A percentile compares a stretch with the other conserved stretches of the same genome.
Evolutionary conservation across 2,888 invertebrate species (phyloP).

Genomic region (Lepidocyrtinus sp.): DNA sequence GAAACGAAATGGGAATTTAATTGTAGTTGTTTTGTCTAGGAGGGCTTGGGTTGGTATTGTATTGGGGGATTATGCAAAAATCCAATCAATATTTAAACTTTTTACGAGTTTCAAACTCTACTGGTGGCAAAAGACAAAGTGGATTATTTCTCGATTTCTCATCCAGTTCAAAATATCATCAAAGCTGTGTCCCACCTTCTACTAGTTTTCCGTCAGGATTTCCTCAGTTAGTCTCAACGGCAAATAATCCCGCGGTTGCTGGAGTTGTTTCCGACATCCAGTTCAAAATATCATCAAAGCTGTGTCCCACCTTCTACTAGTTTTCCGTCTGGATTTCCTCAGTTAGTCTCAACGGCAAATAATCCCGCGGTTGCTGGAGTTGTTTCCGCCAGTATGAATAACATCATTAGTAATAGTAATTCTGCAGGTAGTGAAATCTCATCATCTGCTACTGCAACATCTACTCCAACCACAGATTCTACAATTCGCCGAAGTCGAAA

Average conservation of each 20-base stretch:
- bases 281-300: conserved; percentile 64
- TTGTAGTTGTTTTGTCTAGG: too few species aligned
- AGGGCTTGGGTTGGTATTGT: too few species aligned
- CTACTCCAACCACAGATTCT: conserved; percentile 19
- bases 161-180: conserved; percentile 67
- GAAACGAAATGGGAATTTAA: too few species aligned
- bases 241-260: neutral
- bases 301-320: conserved; percentile 57
- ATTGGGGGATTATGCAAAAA: too few species aligned
- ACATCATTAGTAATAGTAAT: conserved; percentile 43
- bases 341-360: conserved; percentile 17
- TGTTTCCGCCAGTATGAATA: neutral
- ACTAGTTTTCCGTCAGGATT: conserved; percentile 56
- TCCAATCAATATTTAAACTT: too few species aligned
- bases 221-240: conserved; percentile 30
- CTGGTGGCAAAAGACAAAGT: too few species aligned
- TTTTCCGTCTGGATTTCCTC: conserved; percentile 57
- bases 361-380: neutral
- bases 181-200: conserved; percentile 59
- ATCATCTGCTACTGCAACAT: conserved; percentile 23
- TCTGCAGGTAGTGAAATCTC: conserved; percentile 29
- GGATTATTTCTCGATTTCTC: too few species aligned
- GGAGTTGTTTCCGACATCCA: conserved; percentile 13
- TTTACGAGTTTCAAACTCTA: too few species aligned
- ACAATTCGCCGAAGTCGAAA: conserved; percentile 36